Percentiles rank a stretch among this genome's conserved stretches.
These are phyloP conservation scores for Telmatochromis brichardi DNA, from an alignment of 2,113 vertebrate species.

Conservation along the genomic window DNA sequence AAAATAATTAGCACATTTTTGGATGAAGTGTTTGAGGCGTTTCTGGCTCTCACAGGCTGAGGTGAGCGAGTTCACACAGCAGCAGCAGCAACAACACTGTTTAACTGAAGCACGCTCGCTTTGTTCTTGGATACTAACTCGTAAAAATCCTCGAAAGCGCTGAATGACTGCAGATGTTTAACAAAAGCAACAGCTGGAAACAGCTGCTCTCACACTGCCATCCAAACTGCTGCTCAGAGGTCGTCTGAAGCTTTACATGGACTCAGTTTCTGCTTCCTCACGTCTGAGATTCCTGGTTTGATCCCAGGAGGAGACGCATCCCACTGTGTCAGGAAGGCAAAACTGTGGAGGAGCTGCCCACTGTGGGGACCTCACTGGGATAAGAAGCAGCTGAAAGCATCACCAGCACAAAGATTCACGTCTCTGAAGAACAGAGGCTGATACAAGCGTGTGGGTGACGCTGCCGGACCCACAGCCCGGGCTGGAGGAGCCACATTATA, in stretches of 20 bases:
- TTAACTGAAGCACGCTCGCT: background rate
- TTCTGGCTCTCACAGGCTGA: background rate
- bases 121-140: background rate
- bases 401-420: background rate
- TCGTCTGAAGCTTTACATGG: fast-evolving
- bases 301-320: background rate
- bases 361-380: background rate
- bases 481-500: background rate
- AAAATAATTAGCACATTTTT: background rate
- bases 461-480: fast-evolving
- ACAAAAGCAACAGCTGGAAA: background rate
- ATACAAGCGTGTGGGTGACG: background rate
- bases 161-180: background rate
- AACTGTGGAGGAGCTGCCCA: background rate
- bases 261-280: background rate
- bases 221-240: background rate
- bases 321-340: fast-evolving
- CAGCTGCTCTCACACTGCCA: background rate
- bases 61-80: background rate
- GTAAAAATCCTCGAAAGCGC: background rate
- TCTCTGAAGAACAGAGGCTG: background rate
- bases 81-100: fast-evolving
- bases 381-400: background rate
- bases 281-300: fast-evolving
- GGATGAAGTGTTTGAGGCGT: background rate